These are phyloP conservation scores for Nesometra sesokonis DNA, from an alignment of 35 echinoderm and acorn worm genomes.

Conservation along the genomic window DNA sequence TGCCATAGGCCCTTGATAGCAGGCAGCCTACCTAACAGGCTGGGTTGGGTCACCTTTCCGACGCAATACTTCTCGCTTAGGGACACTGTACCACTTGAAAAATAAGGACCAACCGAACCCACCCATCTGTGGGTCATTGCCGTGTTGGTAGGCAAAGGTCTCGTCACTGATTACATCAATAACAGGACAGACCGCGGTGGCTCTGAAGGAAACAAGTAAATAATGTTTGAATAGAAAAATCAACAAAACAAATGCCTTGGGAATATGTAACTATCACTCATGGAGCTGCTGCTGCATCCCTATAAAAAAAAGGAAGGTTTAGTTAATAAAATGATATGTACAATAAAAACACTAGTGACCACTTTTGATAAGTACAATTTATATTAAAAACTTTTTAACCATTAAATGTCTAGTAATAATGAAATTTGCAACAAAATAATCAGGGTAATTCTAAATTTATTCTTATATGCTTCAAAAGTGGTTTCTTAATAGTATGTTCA, in stretches of 20 bases:
- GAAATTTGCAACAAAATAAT: too few relatives aligned
- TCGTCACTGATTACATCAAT: slow-evolving; percentile 97
- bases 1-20: neutral
- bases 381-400: too few relatives aligned
- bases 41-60: slow-evolving; percentile 73
- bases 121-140: slow-evolving; percentile 95
- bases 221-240: neutral
- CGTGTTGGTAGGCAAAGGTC: slow-evolving; percentile 89
- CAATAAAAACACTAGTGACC: neutral
- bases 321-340: neutral
- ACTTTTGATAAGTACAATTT: too few relatives aligned
- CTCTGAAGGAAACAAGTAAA: slow-evolving; percentile 28
- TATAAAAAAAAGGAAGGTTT: neutral
- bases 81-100: slow-evolving; percentile 92
- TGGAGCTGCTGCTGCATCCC: neutral
- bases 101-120: slow-evolving; percentile 97
- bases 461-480: too few relatives aligned
- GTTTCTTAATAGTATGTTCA: too few relatives aligned
- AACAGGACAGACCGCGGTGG: slow-evolving; percentile 60
- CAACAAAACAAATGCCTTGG: neutral
- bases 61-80: slow-evolving; percentile 66
- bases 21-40: slow-evolving; percentile 50
- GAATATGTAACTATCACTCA: neutral
- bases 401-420: too few relatives aligned
- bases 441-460: too few relatives aligned